Evolutionary conservation across 2,797 vertebrate genomes (phyloP).

Genomic region (Synanceia verrucosa): DNA sequence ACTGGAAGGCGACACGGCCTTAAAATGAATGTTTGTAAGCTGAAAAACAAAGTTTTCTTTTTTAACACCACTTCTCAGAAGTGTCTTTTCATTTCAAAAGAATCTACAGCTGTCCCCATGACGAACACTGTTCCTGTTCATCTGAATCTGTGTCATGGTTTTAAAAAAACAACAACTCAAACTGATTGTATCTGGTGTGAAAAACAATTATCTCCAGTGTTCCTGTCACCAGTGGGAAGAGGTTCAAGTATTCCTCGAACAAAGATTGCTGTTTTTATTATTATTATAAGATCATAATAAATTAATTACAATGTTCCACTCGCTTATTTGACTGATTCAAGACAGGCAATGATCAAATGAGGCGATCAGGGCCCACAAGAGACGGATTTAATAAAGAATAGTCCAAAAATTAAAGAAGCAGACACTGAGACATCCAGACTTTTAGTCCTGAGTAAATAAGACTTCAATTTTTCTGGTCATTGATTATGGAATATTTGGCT

Average conservation of each 20-base stretch:
- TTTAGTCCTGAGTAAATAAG: not conserved
- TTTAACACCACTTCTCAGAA: not conserved
- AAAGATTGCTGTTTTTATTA: not conserved
- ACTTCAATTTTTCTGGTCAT: not conserved
- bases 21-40: too few relatives aligned
- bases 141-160: not conserved
- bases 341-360: not conserved
- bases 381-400: too few relatives aligned
- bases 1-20: not conserved
- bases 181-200: not conserved
- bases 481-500: not conserved
- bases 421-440: not conserved
- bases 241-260: not conserved
- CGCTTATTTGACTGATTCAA: not conserved
- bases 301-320: not conserved
- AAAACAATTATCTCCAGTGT: not conserved
- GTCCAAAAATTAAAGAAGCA: not conserved
- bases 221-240: not conserved
- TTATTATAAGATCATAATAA: not conserved
- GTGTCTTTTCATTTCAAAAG: not conserved
- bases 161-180: not conserved
- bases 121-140: not conserved
- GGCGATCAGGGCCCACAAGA: too few relatives aligned
- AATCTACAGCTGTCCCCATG: not conserved
- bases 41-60: not conserved